Conservation (phyloP, 2,113 vertebrate genomes). For the Neotoma lepida region DNA sequence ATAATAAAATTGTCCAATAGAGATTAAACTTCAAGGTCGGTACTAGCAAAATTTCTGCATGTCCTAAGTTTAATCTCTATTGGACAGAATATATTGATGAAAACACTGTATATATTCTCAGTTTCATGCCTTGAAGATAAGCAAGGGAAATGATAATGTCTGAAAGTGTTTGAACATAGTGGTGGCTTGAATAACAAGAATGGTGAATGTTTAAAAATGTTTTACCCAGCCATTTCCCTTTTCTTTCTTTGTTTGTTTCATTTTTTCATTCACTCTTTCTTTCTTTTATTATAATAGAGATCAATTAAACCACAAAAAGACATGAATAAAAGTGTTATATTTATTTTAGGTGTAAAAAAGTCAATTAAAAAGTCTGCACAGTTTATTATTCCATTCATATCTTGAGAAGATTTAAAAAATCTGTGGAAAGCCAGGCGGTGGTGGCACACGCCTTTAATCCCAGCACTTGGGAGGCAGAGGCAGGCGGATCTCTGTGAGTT, state of each 20-base stretch:
- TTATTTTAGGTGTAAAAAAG: neutral
- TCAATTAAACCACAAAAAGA: neutral
- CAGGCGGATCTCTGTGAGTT: no score
- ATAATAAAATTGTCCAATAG: neutral
- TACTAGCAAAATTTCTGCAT: neutral
- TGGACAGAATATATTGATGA: neutral
- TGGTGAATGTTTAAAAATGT: neutral
- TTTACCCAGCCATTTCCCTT: neutral
- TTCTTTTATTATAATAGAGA: neutral
- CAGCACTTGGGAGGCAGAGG: no score
- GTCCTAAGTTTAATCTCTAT: neutral
- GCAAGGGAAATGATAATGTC: neutral
- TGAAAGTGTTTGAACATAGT: neutral
- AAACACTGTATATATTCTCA: neutral
- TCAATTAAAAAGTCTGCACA: neutral
- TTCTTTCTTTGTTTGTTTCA: neutral
- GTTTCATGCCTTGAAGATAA: neutral
- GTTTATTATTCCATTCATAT: neutral
- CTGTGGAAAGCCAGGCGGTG: no score
- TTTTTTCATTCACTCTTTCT: neutral
- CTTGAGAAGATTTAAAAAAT: neutral
- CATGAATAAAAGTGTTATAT: neutral
- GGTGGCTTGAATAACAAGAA: neutral
- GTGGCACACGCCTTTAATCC: no score
- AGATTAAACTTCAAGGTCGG: neutral